Base-by-base conservation (phyloP, 2,113 vertebrate genomes). In the Oryzias curvinotus region DNA sequence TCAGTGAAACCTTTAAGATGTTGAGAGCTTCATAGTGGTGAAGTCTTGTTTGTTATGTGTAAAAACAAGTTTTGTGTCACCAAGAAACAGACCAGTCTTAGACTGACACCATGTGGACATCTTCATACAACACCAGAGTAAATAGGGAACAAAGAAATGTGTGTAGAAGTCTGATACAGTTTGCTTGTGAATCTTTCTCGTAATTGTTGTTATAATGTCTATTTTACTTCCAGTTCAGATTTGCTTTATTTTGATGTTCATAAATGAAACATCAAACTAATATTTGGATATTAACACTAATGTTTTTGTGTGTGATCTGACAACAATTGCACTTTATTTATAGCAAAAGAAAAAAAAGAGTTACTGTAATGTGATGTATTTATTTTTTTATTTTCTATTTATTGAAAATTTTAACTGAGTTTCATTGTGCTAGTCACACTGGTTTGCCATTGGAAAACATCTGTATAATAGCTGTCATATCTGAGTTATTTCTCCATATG, bases 251-350 rank as follows among this genome's bases (percentile, higher is more conserved):
- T 62, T 5, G 49, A 14, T 46, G 64, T 43, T 13, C 36, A 36
- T 36, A 3, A 36, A 10, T 36, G 12, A 42, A 26, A 48, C 28
- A 50, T 55, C 5, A 62, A 71, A 36, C 56, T 14, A 15, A 48
- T 52, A 21, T 79, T 68, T 59, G 43, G 30, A 67, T 61, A 58
- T 70, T 58, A 58, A 75, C 52, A 54, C 12, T 16, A 69, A 64
- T 80, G 65, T 68, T 57, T 78, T 65, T 64, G 36, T 73, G 59
- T 78, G 64, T 70, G 19, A 71, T 30, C 57, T 82, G 61, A 74
- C 60, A 59, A 63, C 19, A 76, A 76, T 73, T 88, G 90, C 88
- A 92, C 90, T 91, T 90, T 90, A 89, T 86, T 89, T 88, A 82
- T 52, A 83, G 57, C 80, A n/a, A n/a, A n/a, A 55, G 49, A 57